Evolutionary conservation across 2,888 invertebrate species (phyloP).

Genomic region (Nymphalis urticae): DNA sequence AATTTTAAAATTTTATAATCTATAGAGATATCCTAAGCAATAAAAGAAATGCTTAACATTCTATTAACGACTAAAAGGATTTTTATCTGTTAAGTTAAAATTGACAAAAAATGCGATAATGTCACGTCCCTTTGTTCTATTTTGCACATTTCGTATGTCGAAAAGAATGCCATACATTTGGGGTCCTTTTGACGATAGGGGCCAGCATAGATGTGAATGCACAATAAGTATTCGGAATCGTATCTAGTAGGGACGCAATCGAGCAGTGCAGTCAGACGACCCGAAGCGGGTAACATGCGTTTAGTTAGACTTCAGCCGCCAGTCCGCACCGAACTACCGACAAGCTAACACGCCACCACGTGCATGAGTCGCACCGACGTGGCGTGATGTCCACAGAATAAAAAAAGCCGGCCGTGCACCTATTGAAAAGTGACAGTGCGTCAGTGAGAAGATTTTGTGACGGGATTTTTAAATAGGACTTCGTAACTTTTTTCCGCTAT

Average conservation of each 20-base stretch:
- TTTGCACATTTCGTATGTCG: conserved; percentile 20
- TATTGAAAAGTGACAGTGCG: conserved; percentile 71
- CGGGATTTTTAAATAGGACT: conserved; percentile 56
- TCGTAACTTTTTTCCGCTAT: conserved; percentile 42
- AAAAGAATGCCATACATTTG: conserved; percentile 27
- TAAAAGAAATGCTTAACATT: not conserved
- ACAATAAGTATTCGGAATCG: conserved; percentile 12
- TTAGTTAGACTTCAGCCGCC: conserved; percentile 40
- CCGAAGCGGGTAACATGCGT: conserved; percentile 43
- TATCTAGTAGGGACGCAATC: conserved; percentile 50
- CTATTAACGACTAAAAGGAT: not conserved
- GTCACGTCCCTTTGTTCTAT: not conserved
- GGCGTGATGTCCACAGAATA: conserved; percentile 56
- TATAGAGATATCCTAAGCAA: not conserved
- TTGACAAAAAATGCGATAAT: not conserved
- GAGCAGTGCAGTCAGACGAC: conserved; percentile 44
- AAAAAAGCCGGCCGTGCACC: conserved; percentile 64
- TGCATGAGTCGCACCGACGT: conserved; percentile 52
- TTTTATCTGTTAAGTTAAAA: not conserved
- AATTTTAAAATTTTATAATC: not conserved
- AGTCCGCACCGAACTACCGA: conserved; percentile 69
- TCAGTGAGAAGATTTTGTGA: conserved; percentile 69
- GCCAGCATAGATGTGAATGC: conserved; percentile 10
- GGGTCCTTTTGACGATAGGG: conserved; percentile 23
- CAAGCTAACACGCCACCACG: conserved; percentile 56